Percentiles rank a stretch among this genome's conserved stretches.
Evolutionary conservation across 2,113 vertebrate genomes (phyloP).

Genomic region (Toxotes jaculatrix): DNA sequence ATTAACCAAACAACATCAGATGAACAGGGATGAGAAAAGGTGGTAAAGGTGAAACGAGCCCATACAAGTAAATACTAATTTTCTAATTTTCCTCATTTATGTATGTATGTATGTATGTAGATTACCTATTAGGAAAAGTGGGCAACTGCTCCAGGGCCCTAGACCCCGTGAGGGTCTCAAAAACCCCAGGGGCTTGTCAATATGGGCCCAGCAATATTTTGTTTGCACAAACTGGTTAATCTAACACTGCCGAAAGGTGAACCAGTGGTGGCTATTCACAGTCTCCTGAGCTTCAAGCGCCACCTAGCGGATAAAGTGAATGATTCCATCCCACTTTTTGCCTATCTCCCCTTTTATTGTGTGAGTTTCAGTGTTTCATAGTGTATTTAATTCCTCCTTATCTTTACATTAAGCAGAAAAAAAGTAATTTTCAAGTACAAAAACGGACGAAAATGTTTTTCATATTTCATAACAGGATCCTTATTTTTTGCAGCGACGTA

Average conservation of each 20-base stretch:
- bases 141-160: too few species aligned
- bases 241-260: background rate
- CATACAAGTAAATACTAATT: background rate
- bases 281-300: conserved; percentile 19
- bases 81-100: too few species aligned
- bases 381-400: background rate
- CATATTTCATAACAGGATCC: too few species aligned
- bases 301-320: conserved; percentile 52
- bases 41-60: background rate
- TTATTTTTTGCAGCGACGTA: too few species aligned
- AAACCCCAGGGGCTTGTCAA: background rate
- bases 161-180: too few species aligned
- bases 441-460: too few species aligned
- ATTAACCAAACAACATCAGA: background rate
- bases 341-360: background rate
- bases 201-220: background rate
- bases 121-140: too few species aligned
- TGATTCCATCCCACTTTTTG: background rate
- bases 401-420: background rate
- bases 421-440: too few species aligned
- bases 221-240: background rate
- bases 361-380: background rate
- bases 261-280: background rate
- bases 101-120: too few species aligned
- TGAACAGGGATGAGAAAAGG: background rate